phyloP scores from a whole-genome alignment of 2,113 vertebrate species.

The Myotis yumanensis region DNA sequence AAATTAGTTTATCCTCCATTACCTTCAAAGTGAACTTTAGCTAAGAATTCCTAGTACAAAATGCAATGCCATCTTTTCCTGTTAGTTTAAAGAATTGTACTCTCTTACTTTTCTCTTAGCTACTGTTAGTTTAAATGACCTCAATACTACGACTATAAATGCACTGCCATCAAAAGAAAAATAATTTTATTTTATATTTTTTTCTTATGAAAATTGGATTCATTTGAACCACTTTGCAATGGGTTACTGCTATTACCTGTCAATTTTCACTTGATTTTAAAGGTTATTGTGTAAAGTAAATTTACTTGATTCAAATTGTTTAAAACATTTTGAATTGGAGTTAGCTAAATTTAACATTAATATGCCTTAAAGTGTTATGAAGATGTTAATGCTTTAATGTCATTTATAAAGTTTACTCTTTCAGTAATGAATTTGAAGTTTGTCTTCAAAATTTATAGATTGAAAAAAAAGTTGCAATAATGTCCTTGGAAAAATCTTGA shows the following conservation, averaged over 20 bases:
- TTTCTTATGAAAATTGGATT: slow-evolving; percentile 72
- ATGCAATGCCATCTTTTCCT: slow-evolving; percentile 74
- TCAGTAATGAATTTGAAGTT: slow-evolving; percentile 47
- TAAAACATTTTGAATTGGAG: slow-evolving; percentile 63
- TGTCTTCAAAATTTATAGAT: neutral
- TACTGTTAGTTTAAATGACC: slow-evolving; percentile 75
- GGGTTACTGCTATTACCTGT: slow-evolving; percentile 70
- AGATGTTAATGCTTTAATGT: slow-evolving; percentile 21
- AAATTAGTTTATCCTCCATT: slow-evolving; percentile 85
- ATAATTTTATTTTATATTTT: slow-evolving; percentile 54
- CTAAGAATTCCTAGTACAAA: slow-evolving; percentile 78
- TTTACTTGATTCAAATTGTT: slow-evolving; percentile 77
- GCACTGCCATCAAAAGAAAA: slow-evolving; percentile 72
- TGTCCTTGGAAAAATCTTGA: neutral
- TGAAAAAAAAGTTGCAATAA: neutral
- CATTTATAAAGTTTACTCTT: neutral
- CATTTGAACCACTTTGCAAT: slow-evolving; percentile 73
- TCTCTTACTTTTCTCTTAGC: slow-evolving; percentile 59
- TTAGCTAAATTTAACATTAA: slow-evolving; percentile 64
- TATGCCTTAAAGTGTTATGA: slow-evolving; percentile 58
- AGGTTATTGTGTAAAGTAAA: slow-evolving; percentile 72
- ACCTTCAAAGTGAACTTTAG: slow-evolving; percentile 80
- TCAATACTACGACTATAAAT: slow-evolving; percentile 65
- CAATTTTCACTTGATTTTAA: slow-evolving; percentile 77
- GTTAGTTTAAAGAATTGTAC: slow-evolving; percentile 75